These are phyloP conservation scores for Leucania comma DNA, from an alignment of 2,888 invertebrate genomes.

Conservation along the genomic window DNA sequence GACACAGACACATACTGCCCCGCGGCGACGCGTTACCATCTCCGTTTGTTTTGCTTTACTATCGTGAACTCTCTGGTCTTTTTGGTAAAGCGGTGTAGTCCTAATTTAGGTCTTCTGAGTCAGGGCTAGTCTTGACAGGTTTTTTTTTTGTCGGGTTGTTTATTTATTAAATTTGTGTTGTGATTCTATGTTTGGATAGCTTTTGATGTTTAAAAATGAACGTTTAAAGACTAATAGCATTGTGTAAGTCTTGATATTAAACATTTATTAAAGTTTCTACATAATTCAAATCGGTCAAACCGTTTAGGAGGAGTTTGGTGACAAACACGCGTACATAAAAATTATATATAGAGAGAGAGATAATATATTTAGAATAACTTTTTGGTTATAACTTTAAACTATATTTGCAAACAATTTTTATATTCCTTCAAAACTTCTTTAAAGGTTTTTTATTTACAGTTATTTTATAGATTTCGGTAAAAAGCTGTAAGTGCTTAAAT, in stretches of 20 bases:
- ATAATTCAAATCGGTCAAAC: too few species aligned
- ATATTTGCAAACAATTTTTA: not conserved
- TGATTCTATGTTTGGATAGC: slow-evolving; percentile 26
- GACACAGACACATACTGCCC: slow-evolving; percentile 2
- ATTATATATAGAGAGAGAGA: too few species aligned
- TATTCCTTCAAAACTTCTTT: not conserved
- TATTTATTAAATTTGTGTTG: not conserved
- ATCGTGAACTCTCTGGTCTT: slow-evolving; percentile 40
- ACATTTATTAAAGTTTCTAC: too few species aligned
- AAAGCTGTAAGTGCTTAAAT: slow-evolving; percentile 36
- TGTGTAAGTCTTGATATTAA: too few species aligned
- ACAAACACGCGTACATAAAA: too few species aligned
- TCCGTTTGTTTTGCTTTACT: slow-evolving; percentile 63
- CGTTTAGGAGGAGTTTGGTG: too few species aligned
- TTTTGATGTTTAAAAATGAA: slow-evolving; percentile 9
- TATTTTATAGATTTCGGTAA: slow-evolving; percentile 29
- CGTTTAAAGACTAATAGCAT: not conserved
- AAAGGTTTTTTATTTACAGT: slow-evolving; percentile 19
- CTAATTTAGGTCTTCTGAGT: slow-evolving; percentile 48
- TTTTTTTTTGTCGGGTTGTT: not conserved
- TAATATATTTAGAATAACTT: too few species aligned
- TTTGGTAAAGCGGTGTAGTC: slow-evolving; percentile 4
- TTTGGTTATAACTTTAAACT: not conserved
- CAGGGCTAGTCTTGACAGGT: slow-evolving; percentile 8
- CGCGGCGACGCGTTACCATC: slow-evolving; percentile 5